These are phyloP conservation scores for Panopea generosa DNA, from an alignment of 2,888 invertebrate genomes.

Conservation along the genomic window DNA sequence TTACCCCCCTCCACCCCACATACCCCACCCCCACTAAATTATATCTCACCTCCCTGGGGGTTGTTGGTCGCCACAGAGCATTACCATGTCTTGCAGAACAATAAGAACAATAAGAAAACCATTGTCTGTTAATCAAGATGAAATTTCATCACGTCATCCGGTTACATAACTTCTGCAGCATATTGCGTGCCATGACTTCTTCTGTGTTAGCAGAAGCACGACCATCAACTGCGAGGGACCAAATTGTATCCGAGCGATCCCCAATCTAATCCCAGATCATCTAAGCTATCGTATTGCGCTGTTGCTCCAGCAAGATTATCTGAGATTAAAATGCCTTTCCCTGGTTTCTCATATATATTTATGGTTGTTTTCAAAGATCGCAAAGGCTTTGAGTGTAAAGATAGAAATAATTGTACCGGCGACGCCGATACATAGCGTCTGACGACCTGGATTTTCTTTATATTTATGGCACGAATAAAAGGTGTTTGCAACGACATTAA, in stretches of 20 bases:
- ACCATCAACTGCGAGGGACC: background rate
- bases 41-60: too few relatives aligned
- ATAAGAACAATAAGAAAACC: too few relatives aligned
- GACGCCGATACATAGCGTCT: slow-evolving; percentile 2
- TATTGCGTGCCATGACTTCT: slow-evolving; percentile 27
- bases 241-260: background rate
- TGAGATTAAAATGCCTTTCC: slow-evolving; percentile 5
- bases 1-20: too few relatives aligned
- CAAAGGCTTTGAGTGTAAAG: slow-evolving; percentile 22
- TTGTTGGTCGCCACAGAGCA: too few relatives aligned
- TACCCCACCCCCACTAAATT: too few relatives aligned
- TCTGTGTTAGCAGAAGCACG: slow-evolving; percentile 14
- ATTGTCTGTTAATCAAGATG: too few relatives aligned
- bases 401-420: slow-evolving; percentile 12
- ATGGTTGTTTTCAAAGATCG: slow-evolving; percentile 30
- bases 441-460: background rate
- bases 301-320: slow-evolving; percentile 1
- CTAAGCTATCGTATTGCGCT: background rate
- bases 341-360: slow-evolving; percentile 18
- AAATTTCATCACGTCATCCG: too few relatives aligned
- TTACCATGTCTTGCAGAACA: too few relatives aligned
- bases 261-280: background rate
- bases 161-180: slow-evolving; percentile 26
- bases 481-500: background rate
- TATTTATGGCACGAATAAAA: background rate